Percentiles rank a stretch among this genome's conserved stretches.
phyloP scores from a whole-genome alignment of 2,888 invertebrate genomes.

The Eupithecia vulgata region DNA sequence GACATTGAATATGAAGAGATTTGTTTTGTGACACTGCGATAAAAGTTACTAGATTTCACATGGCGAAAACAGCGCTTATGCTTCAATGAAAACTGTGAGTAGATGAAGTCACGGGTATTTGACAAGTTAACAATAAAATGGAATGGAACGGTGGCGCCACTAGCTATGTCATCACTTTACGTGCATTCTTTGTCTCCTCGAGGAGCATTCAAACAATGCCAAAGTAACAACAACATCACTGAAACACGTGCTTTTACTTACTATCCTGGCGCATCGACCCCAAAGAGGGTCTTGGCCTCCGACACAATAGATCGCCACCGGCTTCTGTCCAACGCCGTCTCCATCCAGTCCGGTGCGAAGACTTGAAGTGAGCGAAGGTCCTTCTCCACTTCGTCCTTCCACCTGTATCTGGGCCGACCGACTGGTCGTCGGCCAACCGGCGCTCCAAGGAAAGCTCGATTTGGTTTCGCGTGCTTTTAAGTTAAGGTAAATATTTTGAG shows the following conservation, averaged over 20 bases:
- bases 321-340: no score
- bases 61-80: neutral
- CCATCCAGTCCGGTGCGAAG: no score
- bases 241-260: neutral
- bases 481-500: neutral
- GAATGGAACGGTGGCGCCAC: constrained; percentile 1
- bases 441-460: no score
- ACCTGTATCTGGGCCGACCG: no score
- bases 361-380: no score
- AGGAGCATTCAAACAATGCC: neutral
- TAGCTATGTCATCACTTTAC: constrained; percentile 1
- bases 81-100: neutral
- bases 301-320: no score
- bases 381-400: no score
- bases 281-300: no score
- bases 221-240: neutral
- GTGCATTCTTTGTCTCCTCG: neutral
- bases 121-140: neutral
- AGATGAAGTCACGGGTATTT: neutral
- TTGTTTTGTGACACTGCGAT: neutral
- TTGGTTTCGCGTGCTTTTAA: neutral
- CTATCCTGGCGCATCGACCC: no score
- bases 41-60: neutral
- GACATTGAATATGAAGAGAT: neutral
- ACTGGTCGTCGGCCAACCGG: no score